These are phyloP conservation scores for Pectinophora gossypiella DNA, from an alignment of 1,140 invertebrate species.

Conservation along the genomic window DNA sequence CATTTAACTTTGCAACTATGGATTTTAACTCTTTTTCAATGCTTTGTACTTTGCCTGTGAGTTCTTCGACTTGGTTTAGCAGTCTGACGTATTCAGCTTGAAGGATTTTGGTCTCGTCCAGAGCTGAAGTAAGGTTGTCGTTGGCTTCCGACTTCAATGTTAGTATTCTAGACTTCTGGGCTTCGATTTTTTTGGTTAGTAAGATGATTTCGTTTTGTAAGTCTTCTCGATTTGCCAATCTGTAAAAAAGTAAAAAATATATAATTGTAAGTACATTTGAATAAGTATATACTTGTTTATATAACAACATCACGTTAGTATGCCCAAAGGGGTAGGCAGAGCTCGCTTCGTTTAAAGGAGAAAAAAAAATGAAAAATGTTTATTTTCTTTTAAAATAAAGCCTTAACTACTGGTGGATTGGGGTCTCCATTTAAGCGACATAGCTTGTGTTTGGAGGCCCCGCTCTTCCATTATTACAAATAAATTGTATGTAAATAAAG, in stretches of 20 bases:
- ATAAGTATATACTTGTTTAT: too few relatives aligned
- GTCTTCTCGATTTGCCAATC: constrained; percentile 87
- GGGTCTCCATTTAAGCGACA: too few relatives aligned
- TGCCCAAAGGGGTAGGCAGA: too few relatives aligned
- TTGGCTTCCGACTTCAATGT: constrained; percentile 81
- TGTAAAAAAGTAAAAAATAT: constrained; percentile 42
- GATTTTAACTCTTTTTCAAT: constrained; percentile 79
- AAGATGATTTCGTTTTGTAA: constrained; percentile 85
- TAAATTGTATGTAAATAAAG: too few relatives aligned
- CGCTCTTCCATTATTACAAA: too few relatives aligned
- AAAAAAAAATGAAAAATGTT: too few relatives aligned
- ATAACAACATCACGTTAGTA: too few relatives aligned
- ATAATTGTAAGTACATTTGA: too few relatives aligned
- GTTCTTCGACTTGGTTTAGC: constrained; percentile 78
- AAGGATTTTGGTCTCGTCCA: constrained; percentile 79
- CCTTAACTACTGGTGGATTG: too few relatives aligned
- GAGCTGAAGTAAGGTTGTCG: constrained; percentile 77
- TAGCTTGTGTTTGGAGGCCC: too few relatives aligned
- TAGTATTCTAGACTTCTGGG: constrained; percentile 78
- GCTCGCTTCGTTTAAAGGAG: too few relatives aligned
- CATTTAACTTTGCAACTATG: constrained; percentile 69
- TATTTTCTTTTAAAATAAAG: too few relatives aligned
- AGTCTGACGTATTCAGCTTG: constrained; percentile 79
- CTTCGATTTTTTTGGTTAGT: constrained; percentile 79
- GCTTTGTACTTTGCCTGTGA: constrained; percentile 74